A percentile compares a stretch with the other conserved stretches of the same genome.
phyloP scores from a whole-genome alignment of 2,888 invertebrate species.

The Agonopterix subpropinquella region DNA sequence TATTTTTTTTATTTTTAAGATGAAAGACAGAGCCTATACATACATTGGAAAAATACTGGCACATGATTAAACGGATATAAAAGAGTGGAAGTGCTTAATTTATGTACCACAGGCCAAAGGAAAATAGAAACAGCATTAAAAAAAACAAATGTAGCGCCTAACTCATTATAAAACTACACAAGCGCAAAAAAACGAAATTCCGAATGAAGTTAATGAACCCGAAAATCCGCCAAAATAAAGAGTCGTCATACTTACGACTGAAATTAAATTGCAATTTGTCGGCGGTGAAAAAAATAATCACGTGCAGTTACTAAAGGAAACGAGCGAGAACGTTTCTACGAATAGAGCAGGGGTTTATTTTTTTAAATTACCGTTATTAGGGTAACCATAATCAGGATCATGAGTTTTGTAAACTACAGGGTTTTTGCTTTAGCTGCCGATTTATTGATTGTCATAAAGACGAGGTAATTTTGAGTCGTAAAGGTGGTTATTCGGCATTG shows the following conservation, averaged over 20 bases:
- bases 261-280: conserved; percentile 15
- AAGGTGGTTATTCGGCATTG: conserved; percentile 2
- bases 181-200: too few relatives aligned
- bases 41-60: too few relatives aligned
- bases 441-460: conserved; percentile 9
- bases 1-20: too few relatives aligned
- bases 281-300: conserved; percentile 20
- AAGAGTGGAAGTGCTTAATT: too few relatives aligned
- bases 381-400: conserved; percentile 38
- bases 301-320: conserved; percentile 37
- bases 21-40: too few relatives aligned
- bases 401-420: conserved; percentile 20
- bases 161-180: too few relatives aligned
- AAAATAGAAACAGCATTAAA: too few relatives aligned
- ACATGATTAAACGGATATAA: too few relatives aligned
- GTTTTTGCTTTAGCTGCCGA: conserved; percentile 13
- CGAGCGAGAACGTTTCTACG: conserved; percentile 40
- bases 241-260: conserved; percentile 9
- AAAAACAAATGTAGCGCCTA: too few relatives aligned
- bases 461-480: background rate
- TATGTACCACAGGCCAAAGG: too few relatives aligned
- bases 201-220: background rate
- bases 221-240: background rate
- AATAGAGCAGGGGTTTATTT: conserved; percentile 31
- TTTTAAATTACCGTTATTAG: conserved; percentile 56